Conservation (phyloP, 2,888 invertebrate genomes). For the Drosophila eohydei region DNA sequence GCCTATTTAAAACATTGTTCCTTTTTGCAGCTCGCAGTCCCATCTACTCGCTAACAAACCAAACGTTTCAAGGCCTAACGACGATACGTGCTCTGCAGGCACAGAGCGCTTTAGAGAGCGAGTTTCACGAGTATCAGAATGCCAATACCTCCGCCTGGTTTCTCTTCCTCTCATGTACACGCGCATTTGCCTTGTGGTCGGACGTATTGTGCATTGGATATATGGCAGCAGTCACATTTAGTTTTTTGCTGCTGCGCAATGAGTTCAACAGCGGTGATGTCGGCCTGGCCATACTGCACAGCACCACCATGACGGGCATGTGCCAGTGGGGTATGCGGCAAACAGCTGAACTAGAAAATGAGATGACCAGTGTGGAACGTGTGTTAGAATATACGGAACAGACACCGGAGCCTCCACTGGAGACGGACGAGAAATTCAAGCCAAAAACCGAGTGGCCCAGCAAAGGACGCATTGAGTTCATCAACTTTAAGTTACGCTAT, state of each 20-base stretch:
- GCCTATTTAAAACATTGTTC: background rate
- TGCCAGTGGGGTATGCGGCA: constrained; percentile 94
- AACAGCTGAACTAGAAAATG: constrained; percentile 92
- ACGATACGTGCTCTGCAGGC: constrained; percentile 91
- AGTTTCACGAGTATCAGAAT: constrained; percentile 88
- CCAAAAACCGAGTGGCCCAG: constrained; percentile 88
- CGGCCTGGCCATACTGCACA: constrained; percentile 90
- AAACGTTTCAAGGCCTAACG: constrained; percentile 90
- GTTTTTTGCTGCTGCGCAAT: constrained; percentile 89
- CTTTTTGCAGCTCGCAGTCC: constrained; percentile 89
- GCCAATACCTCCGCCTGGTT: constrained; percentile 91
- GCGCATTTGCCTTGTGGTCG: constrained; percentile 97
- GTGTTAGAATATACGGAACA: constrained; percentile 92
- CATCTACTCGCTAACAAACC: constrained; percentile 90
- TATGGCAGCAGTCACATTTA: constrained; percentile 93
- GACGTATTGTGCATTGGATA: constrained; percentile 95
- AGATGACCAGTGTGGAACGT: constrained; percentile 94
- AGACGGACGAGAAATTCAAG: constrained; percentile 83
- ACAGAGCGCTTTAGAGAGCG: constrained; percentile 87
- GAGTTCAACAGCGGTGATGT: constrained; percentile 87
- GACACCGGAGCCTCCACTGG: constrained; percentile 87
- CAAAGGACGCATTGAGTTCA: constrained; percentile 89
- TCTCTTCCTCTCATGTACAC: constrained; percentile 93
- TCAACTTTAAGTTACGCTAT: constrained; percentile 89
- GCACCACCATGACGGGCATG: constrained; percentile 90